Conservation (phyloP, 2,113 vertebrate genomes). For the Aegithalos caudatus region DNA sequence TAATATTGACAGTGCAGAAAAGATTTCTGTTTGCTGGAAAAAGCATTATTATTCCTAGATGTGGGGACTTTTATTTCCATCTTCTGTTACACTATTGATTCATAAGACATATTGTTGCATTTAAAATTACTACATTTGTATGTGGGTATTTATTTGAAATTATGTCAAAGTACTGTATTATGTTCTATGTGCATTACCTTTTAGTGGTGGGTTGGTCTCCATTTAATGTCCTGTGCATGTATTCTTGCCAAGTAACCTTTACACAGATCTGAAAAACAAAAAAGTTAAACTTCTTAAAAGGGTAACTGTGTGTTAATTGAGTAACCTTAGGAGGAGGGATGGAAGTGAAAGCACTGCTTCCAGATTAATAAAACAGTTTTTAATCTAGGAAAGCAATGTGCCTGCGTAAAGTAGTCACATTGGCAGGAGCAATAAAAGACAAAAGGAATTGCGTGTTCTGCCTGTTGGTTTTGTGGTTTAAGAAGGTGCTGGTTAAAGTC, state of each 20-base stretch:
- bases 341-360: constrained; percentile 59
- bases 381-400: constrained; percentile 70
- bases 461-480: background rate
- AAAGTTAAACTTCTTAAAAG: background rate
- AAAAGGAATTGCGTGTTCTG: constrained; percentile 32
- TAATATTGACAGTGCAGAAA: constrained; percentile 43
- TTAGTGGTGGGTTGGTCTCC: constrained; percentile 89
- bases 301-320: constrained; percentile 15
- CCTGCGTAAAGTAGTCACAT: constrained; percentile 90
- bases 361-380: constrained; percentile 71
- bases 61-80: constrained; percentile 87
- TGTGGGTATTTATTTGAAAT: constrained; percentile 98
- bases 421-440: constrained; percentile 91
- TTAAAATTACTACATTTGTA: constrained; percentile 89
- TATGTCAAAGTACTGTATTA: constrained; percentile 93
- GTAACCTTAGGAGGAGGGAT: constrained; percentile 59
- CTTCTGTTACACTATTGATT: constrained; percentile 96
- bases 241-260: constrained; percentile 91
- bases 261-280: constrained; percentile 79
- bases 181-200: constrained; percentile 92
- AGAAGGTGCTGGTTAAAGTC: background rate
- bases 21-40: constrained; percentile 99
- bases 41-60: constrained; percentile 84
- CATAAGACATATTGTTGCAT: constrained; percentile 90
- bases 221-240: constrained; percentile 93